A percentile compares a stretch with the other conserved stretches of the same genome.
Conservation (phyloP, 1,140 invertebrate species). For the Andricus grossulariae region DNA sequence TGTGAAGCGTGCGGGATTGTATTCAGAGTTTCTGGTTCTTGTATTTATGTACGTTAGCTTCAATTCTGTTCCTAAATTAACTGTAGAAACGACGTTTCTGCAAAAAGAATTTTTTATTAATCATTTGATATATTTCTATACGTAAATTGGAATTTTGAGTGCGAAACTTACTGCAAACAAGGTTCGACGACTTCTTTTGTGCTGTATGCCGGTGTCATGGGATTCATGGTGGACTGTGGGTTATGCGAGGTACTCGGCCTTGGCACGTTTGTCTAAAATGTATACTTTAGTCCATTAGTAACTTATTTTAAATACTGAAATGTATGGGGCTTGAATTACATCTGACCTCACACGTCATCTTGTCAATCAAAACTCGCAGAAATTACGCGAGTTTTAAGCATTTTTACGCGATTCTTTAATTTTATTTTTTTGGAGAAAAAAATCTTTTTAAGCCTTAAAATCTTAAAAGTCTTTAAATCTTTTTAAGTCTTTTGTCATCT, state of each 20-base stretch:
- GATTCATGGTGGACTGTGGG: constrained; percentile 64
- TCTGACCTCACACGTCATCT: too few relatives aligned
- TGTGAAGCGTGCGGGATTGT: constrained; percentile 98
- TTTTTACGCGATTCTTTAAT: too few relatives aligned
- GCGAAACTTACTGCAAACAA: constrained; percentile 64
- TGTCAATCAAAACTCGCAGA: too few relatives aligned
- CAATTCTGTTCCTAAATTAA: constrained; percentile 91
- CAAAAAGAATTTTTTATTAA: constrained; percentile 42
- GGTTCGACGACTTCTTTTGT: constrained; percentile 66
- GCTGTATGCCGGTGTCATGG: constrained; percentile 59
- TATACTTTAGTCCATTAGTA: constrained; percentile 32
- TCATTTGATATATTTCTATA: too few relatives aligned
- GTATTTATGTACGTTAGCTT: constrained; percentile 95
- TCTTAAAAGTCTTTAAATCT: too few relatives aligned
- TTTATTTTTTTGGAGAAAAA: too few relatives aligned
- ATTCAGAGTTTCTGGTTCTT: constrained; percentile 98
- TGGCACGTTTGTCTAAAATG: constrained; percentile 64
- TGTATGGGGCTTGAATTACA: too few relatives aligned
- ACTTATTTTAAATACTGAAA: constrained; percentile 3
- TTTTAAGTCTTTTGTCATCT: too few relatives aligned
- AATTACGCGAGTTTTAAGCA: too few relatives aligned
- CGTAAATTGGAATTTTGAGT: not conserved
- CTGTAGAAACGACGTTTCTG: constrained; percentile 96
- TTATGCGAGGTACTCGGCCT: constrained; percentile 65
- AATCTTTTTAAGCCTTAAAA: too few relatives aligned